phyloP scores from a whole-genome alignment of 2,797 vertebrate species.

The Bucorvus abyssinicus region DNA sequence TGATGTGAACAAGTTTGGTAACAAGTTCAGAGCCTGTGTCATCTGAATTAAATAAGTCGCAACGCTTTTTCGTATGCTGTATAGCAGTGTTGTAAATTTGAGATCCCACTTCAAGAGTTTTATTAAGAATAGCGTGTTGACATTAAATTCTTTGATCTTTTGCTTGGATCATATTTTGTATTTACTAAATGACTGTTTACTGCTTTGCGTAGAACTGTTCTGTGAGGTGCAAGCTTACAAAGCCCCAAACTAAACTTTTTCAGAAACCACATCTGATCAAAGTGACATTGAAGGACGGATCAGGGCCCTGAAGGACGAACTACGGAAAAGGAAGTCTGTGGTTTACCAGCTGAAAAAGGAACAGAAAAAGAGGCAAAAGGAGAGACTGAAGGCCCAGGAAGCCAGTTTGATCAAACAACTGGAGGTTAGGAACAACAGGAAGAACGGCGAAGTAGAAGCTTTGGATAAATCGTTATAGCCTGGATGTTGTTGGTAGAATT shows the following conservation, averaged over 20 bases:
- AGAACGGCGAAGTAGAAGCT: neutral
- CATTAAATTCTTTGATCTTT: neutral
- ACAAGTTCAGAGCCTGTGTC: neutral
- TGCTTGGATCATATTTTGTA: neutral
- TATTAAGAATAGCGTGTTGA: neutral
- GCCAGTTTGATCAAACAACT: conserved; percentile 92
- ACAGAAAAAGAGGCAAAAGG: conserved; percentile 92
- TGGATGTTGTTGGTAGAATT: neutral
- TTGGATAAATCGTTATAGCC: neutral
- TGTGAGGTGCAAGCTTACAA: neutral
- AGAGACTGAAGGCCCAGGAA: conserved; percentile 95
- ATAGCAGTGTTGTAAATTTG: neutral
- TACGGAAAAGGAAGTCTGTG: conserved; percentile 89
- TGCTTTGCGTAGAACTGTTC: neutral
- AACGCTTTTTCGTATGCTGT: neutral
- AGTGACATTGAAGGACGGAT: conserved; percentile 95
- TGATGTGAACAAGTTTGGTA: neutral
- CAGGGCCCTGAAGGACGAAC: conserved; percentile 90
- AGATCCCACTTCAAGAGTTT: neutral
- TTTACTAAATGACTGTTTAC: neutral
- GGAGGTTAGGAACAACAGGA: conserved; percentile 80
- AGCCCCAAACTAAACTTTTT: conserved; percentile 19
- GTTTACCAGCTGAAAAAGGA: conserved; percentile 94
- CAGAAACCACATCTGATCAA: conserved; percentile 92
- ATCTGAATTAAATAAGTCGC: neutral